Conservation (phyloP, 1,140 invertebrate genomes). For the Drosophila trapezifrons region DNA sequence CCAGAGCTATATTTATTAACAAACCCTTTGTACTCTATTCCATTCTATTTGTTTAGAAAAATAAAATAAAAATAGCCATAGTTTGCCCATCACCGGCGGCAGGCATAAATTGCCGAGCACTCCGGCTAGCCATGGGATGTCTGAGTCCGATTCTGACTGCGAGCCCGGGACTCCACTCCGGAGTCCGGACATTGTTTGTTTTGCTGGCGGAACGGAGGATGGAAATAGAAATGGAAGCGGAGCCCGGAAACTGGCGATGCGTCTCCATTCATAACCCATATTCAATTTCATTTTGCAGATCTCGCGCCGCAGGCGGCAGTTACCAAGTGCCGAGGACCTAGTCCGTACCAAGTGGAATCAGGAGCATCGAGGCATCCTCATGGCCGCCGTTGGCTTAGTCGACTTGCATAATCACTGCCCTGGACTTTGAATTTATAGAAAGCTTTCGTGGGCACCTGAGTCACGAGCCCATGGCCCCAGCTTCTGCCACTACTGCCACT, state of each 20-base stretch:
- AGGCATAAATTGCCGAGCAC: conserved; percentile 54
- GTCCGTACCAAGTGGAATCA: conserved; percentile 3
- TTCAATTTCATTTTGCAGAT: conserved; percentile 74
- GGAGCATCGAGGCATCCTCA: conserved; percentile 12
- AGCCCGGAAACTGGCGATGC: conserved; percentile 20
- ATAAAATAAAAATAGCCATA: not conserved
- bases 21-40: not conserved
- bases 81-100: conserved; percentile 12
- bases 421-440: conserved; percentile 74
- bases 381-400: conserved; percentile 24
- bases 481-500: not conserved
- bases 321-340: not conserved
- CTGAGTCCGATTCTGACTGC: not conserved
- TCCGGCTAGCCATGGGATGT: conserved; percentile 38
- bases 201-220: conserved; percentile 31
- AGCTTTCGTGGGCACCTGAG: conserved; percentile 73
- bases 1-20: not conserved
- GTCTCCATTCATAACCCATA: conserved; percentile 70
- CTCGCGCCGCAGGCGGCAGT: conserved; percentile 41
- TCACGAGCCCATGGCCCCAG: conserved; percentile 21
- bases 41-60: conserved; percentile 8
- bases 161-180: conserved; percentile 17
- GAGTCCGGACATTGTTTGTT: conserved; percentile 55
- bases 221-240: conserved; percentile 24
- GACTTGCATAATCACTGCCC: conserved; percentile 77